Evolutionary conservation across 2,797 vertebrate genomes (phyloP).

Genomic region (Discoglossus pictus): DNA sequence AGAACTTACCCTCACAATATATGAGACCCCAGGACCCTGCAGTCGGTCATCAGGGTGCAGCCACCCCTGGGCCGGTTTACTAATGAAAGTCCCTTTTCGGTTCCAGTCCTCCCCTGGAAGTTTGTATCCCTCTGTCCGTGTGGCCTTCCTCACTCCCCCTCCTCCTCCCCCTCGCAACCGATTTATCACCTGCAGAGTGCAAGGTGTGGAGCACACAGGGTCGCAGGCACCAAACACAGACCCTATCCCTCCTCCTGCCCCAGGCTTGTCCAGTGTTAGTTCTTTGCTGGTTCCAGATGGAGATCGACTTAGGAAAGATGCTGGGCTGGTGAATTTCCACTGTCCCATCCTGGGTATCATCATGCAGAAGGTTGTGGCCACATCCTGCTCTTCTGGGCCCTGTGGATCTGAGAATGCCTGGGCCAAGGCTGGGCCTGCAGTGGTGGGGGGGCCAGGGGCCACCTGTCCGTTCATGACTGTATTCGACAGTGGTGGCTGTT

Average conservation of each 20-base stretch:
- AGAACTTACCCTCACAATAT: constrained; percentile 88
- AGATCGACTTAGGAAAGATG: constrained; percentile 85
- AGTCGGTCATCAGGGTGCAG: constrained; percentile 88
- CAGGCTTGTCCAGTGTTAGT: constrained; percentile 60
- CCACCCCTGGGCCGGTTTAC: constrained; percentile 92
- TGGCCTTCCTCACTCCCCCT: constrained; percentile 70
- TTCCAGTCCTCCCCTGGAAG: constrained; percentile 79
- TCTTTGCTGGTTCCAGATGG: constrained; percentile 81
- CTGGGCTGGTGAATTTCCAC: constrained; percentile 90
- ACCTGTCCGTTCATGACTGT: constrained; percentile 85
- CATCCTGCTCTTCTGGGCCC: constrained; percentile 83
- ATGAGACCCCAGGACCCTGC: constrained; percentile 84
- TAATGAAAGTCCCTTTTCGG: constrained; percentile 87
- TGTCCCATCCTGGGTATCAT: constrained; percentile 91
- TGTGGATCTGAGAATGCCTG: constrained; percentile 76
- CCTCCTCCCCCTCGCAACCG: constrained; percentile 73
- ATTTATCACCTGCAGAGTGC: constrained; percentile 80
- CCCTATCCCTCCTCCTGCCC: constrained; percentile 54
- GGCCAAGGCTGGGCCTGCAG: constrained; percentile 64
- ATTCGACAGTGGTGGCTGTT: constrained; percentile 82
- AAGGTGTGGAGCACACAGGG: constrained; percentile 84
- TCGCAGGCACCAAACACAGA: constrained; percentile 86
- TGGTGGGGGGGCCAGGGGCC: constrained; percentile 60
- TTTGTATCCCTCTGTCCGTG: constrained; percentile 74
- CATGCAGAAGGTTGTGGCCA: constrained; percentile 91